Base-by-base conservation (phyloP, 2,113 vertebrate species). In the Numida meleagris region DNA sequence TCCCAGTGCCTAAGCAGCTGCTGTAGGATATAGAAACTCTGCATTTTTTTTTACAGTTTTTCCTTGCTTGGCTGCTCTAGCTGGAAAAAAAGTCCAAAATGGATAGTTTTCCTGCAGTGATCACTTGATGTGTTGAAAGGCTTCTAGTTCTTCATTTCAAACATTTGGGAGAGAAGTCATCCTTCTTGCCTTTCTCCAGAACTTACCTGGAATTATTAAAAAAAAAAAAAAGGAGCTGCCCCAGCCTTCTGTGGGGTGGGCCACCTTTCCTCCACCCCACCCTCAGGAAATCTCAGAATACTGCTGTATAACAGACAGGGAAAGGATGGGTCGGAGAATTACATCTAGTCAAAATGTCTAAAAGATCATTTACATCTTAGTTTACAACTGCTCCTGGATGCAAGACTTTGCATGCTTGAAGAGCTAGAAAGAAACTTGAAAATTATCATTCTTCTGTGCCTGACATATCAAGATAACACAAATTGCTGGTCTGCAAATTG, bases 1-100 rank as follows among this genome's bases (percentile, higher is more conserved):
- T 57, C 61, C 74, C 33, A 59, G 70, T 42, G 57, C 80, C n/a
- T 66, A 79, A 93, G 67, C 78, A 75, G 76, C 48, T 77, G 57
- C 66, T 87, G 74, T 20, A 62, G 62, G 53, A 58, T 89, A 71
- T 71, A 63, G 38, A 82, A 90, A 88, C 38, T 51, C 80, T 74
- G 68, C 76, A 59, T 58, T 51, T 86, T 82, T 76, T 65, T 66
- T 91, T 57, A 62, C n/a, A 73, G 38, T 76, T 81, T 95, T 71
- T 34, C 40, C 50, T 43, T 1, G 2, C n/a, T 85, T 13, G 53
- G n/a, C 14, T 19, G 18, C 36, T 87, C 14, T n/a, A 89, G 61
- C 40, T 18, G 42, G 46, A 53, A 81, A 90, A 9, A 12, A 74
- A 42, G 34, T 76, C 40, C 66, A 61, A 65, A 89, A 40, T 12